These are phyloP conservation scores for Emys orbicularis DNA, from an alignment of 2,797 vertebrate species.

Conservation along the genomic window DNA sequence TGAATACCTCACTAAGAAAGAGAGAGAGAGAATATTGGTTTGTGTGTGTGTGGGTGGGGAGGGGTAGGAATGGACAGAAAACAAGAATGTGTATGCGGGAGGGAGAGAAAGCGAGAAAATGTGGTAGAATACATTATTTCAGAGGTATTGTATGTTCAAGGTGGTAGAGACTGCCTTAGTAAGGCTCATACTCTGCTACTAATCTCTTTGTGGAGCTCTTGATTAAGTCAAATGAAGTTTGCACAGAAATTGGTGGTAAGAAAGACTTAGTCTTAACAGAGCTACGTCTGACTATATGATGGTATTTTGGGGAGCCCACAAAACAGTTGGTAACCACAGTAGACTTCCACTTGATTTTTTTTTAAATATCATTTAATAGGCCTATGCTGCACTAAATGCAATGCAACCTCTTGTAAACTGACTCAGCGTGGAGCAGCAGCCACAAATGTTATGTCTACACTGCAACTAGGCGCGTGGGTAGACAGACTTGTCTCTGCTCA, in stretches of 20 bases:
- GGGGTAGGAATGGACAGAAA: not conserved
- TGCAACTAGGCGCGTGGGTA: not conserved
- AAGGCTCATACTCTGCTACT: not conserved
- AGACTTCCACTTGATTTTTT: not conserved
- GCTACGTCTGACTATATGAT: not conserved
- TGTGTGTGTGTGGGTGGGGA: too few species aligned
- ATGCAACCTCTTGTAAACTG: not conserved
- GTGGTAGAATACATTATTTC: not conserved
- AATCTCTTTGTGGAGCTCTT: not conserved
- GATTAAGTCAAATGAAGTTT: not conserved
- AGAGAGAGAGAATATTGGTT: not conserved
- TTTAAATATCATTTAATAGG: not conserved
- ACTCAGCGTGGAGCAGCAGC: not conserved
- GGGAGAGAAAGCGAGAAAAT: not conserved
- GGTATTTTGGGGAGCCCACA: not conserved
- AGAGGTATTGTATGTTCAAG: not conserved
- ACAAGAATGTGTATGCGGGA: not conserved
- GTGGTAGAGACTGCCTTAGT: not conserved
- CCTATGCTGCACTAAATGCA: not conserved
- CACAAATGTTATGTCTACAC: not conserved
- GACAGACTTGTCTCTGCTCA: not conserved
- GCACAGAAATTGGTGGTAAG: not conserved
- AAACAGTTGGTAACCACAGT: not conserved
- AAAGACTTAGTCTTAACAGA: not conserved
- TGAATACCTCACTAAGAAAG: not conserved